phyloP scores from a whole-genome alignment of 2,797 vertebrate species.

The Clarias laeviceps region DNA sequence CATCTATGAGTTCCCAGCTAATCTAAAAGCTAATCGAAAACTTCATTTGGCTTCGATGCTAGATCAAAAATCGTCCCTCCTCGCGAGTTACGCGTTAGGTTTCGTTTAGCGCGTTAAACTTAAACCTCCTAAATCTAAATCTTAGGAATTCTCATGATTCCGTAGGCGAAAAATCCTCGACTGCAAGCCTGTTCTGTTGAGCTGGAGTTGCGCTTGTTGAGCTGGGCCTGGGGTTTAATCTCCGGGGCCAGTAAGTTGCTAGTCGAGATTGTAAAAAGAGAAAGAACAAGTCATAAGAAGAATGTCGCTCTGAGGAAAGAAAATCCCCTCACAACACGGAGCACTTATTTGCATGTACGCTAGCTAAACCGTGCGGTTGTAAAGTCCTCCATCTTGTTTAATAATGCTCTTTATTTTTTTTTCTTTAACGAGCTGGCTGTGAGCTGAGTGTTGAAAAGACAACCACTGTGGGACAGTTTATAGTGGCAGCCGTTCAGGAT shows the following conservation, averaged over 20 bases:
- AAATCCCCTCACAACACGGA: conserved; percentile 18
- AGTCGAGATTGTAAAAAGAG: conserved; percentile 71
- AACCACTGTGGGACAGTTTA: conserved; percentile 6
- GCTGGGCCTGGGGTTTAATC: neutral
- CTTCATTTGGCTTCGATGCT: conserved; percentile 24
- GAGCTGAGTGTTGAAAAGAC: neutral
- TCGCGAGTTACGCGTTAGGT: neutral
- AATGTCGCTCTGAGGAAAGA: neutral
- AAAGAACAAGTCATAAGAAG: conserved; percentile 10
- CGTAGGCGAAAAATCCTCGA: conserved; percentile 21
- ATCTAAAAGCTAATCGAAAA: conserved; percentile 17
- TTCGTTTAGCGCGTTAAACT: conserved; percentile 11
- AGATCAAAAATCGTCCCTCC: conserved; percentile 7
- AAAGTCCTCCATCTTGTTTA: conserved; percentile 41
- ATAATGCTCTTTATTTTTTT: conserved; percentile 1
- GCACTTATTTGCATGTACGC: conserved; percentile 70
- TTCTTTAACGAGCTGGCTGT: neutral
- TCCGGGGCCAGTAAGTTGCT: conserved; percentile 66
- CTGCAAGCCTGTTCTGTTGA: conserved; percentile 20
- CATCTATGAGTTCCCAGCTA: conserved; percentile 10
- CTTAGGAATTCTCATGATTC: neutral
- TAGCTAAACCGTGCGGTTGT: conserved; percentile 57
- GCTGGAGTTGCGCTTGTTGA: conserved; percentile 25
- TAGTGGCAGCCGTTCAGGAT: conserved; percentile 27
- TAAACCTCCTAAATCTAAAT: conserved; percentile 19